Evolutionary conservation across 1,140 invertebrate species (phyloP), one percentile per base, ranked within the genome.

Genomic region (Ips typographus): DNA sequence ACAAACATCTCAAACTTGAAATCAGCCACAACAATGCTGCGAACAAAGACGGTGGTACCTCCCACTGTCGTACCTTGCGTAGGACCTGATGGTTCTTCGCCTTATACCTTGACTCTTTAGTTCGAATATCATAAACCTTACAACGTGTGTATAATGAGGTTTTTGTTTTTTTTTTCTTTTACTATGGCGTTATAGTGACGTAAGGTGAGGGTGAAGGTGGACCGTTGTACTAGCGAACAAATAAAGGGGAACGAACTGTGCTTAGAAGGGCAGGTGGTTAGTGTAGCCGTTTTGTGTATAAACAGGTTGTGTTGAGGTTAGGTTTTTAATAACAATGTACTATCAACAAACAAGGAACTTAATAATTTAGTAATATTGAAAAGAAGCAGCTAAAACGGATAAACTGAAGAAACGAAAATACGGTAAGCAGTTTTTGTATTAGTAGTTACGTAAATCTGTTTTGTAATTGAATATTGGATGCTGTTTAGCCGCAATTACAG

Each of bases 321-420:
- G 8, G 42, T 49, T 49, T 49, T 8, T 49, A 49, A 1, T 22
- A 22, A 22, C 22, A 22, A 22, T 22, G 22, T 22, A 22, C 22
- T 22, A 22, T 22, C 22, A 22, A 22, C 22, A 22, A 22, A 22
- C 22, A 22, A 22, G 22, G 22, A 22, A 22, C 22, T 22, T 22
- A 22, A 0, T 22, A 22, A 22, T 22, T 22, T 0, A 22, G 22
- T 22, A 22, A 22, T 22, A 22, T 22, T 22, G 0, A 22, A 22
- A 22, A 22, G 22, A 22, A 22, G 22, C 22, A 22, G 22, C 22
- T 22, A 22, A 37, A 40, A 47, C 40, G 2, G 38, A 40, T 68
- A 74, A 74, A 47, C 73, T 74, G 71, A 74, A 68, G 59, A 68
- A 62, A 64, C 66, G 67, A 61, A 72, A 72, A 55, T 72, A 72